Base-by-base conservation (phyloP, 2,888 invertebrate species). In the Drosophila diplacantha region DNA sequence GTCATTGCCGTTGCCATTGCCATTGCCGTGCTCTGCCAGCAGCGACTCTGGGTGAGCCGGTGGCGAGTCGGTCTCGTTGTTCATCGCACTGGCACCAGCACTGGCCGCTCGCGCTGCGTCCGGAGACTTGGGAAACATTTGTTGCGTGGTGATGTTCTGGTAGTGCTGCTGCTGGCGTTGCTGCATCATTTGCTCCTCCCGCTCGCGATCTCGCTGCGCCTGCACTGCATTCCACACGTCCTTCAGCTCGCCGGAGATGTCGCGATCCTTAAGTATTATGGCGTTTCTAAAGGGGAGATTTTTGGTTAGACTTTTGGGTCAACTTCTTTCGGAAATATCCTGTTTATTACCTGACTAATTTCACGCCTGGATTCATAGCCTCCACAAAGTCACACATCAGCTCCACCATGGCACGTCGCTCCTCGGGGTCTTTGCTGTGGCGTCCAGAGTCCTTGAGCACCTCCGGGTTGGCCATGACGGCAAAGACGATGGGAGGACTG, bases 141-240 rank as follows among this genome's bases (percentile, higher is more conserved):
- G 87, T 58, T 84, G 85, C 55, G 86, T 81, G 56, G 87, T 83
- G 39, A 87, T 73, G 43, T 85, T 87, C 59, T 87, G 87, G 71
- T 81, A 85, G 46, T 87, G 86, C 50, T 87, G 87, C 58, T 87
- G 87, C 38, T 86, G 86, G 6, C 87, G 85, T 64, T 88, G 88
- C 59, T 87, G 86, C 29, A 87, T 62, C 72, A 88, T 85, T 81
- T 88, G 87, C 55, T 88, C 88, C 55, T 88, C 88, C 7, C 88
- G 84, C 68, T 88, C 88, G 7, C 88, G 85, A 75, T 88, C 88
- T n/a, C 88, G 80, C 69, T 88, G 88, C 11, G 87, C 88, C 72
- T 93, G 93, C 3, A 93, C 92, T 0, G 92, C 92, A 18, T 92
- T 91, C 93, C 93, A 93, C 2, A 93, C 92, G 83, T 93, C 93